phyloP scores from a whole-genome alignment of 2,797 vertebrate species.

The Pachyuromys duprasi region DNA sequence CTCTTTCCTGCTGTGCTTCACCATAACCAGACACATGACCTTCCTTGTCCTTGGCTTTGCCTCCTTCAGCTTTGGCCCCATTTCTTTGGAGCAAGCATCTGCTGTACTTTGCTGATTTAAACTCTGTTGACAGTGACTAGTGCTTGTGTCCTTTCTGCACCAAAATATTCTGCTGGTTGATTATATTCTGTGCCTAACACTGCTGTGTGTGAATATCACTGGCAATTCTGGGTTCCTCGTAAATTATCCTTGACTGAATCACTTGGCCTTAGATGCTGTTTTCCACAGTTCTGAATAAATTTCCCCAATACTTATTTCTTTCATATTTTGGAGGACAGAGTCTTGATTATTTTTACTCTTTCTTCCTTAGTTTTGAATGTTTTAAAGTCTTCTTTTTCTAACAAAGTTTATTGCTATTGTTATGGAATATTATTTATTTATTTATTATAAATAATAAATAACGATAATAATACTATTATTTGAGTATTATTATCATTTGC shows the following conservation, averaged over 20 bases:
- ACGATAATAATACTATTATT: neutral
- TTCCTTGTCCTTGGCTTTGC: neutral
- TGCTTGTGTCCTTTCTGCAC: neutral
- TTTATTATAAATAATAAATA: neutral
- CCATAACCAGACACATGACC: no score
- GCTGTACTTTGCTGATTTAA: neutral
- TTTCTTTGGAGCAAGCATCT: neutral
- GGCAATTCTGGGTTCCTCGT: neutral
- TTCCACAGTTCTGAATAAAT: neutral
- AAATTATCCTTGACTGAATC: neutral
- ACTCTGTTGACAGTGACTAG: accelerated
- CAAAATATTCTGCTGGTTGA: neutral
- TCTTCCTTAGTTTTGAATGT: neutral
- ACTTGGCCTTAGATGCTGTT: neutral
- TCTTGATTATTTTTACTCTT: neutral
- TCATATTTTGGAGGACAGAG: neutral
- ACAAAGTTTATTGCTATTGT: neutral
- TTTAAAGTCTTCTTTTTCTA: neutral
- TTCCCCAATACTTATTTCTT: neutral
- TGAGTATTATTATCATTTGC: neutral
- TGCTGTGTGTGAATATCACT: neutral
- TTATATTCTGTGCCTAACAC: neutral
- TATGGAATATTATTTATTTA: neutral
- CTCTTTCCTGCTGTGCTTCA: neutral
- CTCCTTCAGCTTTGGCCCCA: neutral